Conservation (phyloP, 2,888 invertebrate species). For the Drosophila algonquin region DNA sequence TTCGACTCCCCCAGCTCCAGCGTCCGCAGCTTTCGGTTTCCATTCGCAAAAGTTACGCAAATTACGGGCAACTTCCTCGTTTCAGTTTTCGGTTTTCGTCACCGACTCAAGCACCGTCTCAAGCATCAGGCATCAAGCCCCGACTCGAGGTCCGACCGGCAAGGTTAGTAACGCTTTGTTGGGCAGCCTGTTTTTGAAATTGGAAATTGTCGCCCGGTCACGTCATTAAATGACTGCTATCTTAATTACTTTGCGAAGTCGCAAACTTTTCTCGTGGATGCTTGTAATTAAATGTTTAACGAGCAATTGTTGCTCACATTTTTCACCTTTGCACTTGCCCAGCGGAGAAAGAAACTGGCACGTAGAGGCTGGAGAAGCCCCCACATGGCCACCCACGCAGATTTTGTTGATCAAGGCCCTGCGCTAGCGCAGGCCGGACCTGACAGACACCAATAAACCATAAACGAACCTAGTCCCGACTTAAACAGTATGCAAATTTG, state of each 20-base stretch:
- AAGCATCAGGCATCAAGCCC: not conserved
- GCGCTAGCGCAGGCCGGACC: constrained; percentile 22
- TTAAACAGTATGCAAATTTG: constrained; percentile 28
- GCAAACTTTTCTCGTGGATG: constrained; percentile 24
- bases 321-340: constrained; percentile 9
- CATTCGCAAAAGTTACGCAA: constrained; percentile 73
- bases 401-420: constrained; percentile 25
- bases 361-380: not conserved
- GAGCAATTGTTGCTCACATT: constrained; percentile 26
- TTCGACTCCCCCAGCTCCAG: constrained; percentile 5
- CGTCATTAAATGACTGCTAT: constrained; percentile 36
- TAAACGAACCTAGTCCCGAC: constrained; percentile 4
- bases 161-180: constrained; percentile 73
- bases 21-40: constrained; percentile 48
- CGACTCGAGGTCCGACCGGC: constrained; percentile 13
- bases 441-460: constrained; percentile 15
- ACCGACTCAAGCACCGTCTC: constrained; percentile 31
- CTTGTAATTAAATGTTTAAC: constrained; percentile 36
- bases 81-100: constrained; percentile 53
- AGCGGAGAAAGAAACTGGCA: constrained; percentile 3
- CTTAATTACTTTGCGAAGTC: constrained; percentile 29
- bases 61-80: constrained; percentile 37
- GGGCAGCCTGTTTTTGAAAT: constrained; percentile 43
- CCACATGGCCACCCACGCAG: constrained; percentile 23
- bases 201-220: constrained; percentile 43